These are phyloP conservation scores for Rostratula benghalensis DNA, from an alignment of 2,113 vertebrate genomes.

Conservation along the genomic window DNA sequence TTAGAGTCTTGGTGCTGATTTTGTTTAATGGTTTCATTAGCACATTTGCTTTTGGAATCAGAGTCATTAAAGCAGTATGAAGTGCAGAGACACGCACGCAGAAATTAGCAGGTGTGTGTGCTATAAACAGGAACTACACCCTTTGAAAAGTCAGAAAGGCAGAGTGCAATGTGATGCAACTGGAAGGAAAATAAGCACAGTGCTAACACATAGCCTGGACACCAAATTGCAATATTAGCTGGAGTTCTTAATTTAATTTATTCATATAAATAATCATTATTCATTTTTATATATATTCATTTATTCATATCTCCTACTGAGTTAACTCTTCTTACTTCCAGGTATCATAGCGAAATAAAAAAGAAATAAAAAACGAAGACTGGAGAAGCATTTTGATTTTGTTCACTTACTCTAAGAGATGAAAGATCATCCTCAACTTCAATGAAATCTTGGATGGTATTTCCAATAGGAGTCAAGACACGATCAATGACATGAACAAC, in stretches of 20 bases:
- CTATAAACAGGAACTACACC: not conserved
- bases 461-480: slow-evolving; percentile 86
- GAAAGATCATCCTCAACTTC: slow-evolving; percentile 88
- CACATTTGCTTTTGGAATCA: not conserved
- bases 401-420: slow-evolving; percentile 80
- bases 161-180: not conserved
- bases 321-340: not conserved
- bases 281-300: too few species aligned
- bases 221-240: not conserved
- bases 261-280: too few species aligned
- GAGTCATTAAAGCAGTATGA: not conserved
- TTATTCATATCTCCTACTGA: not conserved
- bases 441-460: slow-evolving; percentile 85
- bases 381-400: not conserved
- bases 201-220: not conserved
- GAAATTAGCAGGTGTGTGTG: not conserved
- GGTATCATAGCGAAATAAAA: not conserved
- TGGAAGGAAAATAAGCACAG: not conserved
- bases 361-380: not conserved
- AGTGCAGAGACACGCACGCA: not conserved
- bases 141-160: not conserved
- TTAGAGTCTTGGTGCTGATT: not conserved
- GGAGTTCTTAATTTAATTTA: not conserved
- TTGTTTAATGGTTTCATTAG: not conserved
- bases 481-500: slow-evolving; percentile 95